phyloP scores from a whole-genome alignment of 1,140 invertebrate species.

The Zaprionus lachaisei region DNA sequence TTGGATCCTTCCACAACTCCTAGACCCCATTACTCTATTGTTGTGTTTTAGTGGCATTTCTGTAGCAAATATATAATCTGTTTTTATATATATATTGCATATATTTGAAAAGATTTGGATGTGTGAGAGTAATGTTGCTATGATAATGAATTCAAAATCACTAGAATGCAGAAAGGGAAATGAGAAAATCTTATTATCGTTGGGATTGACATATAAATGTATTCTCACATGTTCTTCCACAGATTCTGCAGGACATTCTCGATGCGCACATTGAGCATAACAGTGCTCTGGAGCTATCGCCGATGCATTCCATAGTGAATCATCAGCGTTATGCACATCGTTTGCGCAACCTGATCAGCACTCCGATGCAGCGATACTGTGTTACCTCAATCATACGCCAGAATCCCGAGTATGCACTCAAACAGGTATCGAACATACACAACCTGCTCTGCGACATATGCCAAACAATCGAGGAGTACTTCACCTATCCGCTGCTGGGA shows the following conservation, averaged over 20 bases:
- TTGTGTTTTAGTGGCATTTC: not conserved
- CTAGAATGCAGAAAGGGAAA: not conserved
- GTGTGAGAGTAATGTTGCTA: not conserved
- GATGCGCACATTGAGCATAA: slow-evolving; percentile 72
- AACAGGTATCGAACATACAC: slow-evolving; percentile 78
- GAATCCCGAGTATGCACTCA: slow-evolving; percentile 74
- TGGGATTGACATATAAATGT: not conserved
- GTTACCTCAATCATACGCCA: slow-evolving; percentile 77
- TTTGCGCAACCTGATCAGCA: slow-evolving; percentile 52
- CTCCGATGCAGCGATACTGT: slow-evolving; percentile 69
- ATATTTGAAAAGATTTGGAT: not conserved
- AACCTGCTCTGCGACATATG: slow-evolving; percentile 81
- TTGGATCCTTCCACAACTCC: not conserved
- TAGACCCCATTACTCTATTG: not conserved
- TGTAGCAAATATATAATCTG: not conserved
- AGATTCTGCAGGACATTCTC: slow-evolving; percentile 79
- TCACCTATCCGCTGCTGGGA: slow-evolving; percentile 76
- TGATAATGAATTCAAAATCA: not conserved
- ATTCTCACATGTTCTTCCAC: not conserved
- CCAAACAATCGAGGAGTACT: slow-evolving; percentile 79
- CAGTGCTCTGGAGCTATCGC: slow-evolving; percentile 68
- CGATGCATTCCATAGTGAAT: slow-evolving; percentile 70
- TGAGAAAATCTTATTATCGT: not conserved
- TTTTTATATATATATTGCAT: not conserved
- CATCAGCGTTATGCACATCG: slow-evolving; percentile 57